Percentiles rank a stretch among this genome's conserved stretches.
Conservation (phyloP, 2,888 invertebrate genomes). For the Ctenicera cuprea region DNA sequence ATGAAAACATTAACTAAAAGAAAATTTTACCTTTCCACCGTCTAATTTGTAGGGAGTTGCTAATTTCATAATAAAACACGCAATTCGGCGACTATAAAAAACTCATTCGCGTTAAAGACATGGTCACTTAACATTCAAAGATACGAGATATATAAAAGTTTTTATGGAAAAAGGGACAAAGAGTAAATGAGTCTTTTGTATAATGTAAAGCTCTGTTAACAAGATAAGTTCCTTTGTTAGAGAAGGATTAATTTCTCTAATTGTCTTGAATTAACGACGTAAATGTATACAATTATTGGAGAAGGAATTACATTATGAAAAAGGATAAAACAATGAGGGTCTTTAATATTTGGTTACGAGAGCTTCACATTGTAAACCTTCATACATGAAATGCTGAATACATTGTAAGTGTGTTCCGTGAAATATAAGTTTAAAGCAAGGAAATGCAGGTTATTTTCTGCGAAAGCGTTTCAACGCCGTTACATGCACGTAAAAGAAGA, state of each 20-base stretch:
- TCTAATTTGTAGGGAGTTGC: conserved; percentile 6
- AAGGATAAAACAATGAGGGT: neutral
- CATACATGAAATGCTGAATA: too few species aligned
- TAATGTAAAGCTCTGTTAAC: conserved; percentile 6
- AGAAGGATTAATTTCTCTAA: neutral
- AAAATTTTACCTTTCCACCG: conserved; percentile 2
- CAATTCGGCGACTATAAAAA: conserved; percentile 16
- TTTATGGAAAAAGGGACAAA: conserved; percentile 11
- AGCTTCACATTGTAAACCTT: too few species aligned
- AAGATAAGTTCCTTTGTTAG: conserved; percentile 20
- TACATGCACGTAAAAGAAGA: neutral
- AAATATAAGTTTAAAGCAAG: neutral
- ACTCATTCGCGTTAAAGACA: conserved; percentile 4
- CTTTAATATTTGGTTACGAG: neutral
- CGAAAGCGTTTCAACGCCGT: neutral
- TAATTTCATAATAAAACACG: conserved; percentile 14
- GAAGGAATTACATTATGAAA: too few species aligned
- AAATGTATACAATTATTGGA: too few species aligned
- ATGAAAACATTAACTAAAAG: neutral
- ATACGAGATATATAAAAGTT: conserved; percentile 21
- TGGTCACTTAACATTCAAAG: conserved; percentile 16
- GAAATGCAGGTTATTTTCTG: neutral
- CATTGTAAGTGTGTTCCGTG: neutral
- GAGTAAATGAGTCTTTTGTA: conserved; percentile 2
- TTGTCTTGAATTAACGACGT: neutral